Conservation (phyloP, 1,140 invertebrate genomes). For the Diuraphis noxia region DNA sequence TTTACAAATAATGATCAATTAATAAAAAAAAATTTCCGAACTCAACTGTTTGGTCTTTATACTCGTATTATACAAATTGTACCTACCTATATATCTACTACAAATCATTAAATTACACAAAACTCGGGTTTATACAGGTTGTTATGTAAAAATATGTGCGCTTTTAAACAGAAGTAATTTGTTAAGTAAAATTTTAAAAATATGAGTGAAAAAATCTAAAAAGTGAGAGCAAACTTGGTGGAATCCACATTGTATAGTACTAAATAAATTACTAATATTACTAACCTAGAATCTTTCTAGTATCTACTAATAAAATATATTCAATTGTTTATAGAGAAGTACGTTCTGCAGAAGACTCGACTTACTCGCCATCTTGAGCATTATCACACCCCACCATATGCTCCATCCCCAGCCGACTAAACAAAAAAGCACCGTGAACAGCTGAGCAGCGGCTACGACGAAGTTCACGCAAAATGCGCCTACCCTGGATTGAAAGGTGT, state of each 20-base stretch:
- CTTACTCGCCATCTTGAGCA: slow-evolving; percentile 77
- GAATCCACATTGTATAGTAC: background rate
- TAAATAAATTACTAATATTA: background rate
- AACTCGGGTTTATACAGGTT: background rate
- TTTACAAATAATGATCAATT: too few species aligned
- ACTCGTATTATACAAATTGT: too few species aligned
- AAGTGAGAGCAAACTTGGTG: background rate
- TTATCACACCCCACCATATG: slow-evolving; percentile 92
- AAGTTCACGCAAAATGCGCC: slow-evolving; percentile 81
- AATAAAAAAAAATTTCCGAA: too few species aligned
- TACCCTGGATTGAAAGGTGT: slow-evolving; percentile 71
- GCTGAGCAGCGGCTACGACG: slow-evolving; percentile 80
- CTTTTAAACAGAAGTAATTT: background rate
- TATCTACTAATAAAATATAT: background rate
- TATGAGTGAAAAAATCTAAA: background rate
- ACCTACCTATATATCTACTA: too few species aligned
- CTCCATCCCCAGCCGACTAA: slow-evolving; percentile 97
- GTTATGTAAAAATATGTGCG: background rate
- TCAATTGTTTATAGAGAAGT: background rate
- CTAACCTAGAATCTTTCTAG: too few species aligned
- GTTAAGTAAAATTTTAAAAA: background rate
- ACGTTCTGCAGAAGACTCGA: slow-evolving; percentile 53
- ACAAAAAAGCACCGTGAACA: slow-evolving; percentile 92
- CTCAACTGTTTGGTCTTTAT: too few species aligned
- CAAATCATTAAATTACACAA: background rate